These are phyloP conservation scores for Troides oblongomaculatus DNA, from an alignment of 2,888 invertebrate genomes.

Conservation along the genomic window DNA sequence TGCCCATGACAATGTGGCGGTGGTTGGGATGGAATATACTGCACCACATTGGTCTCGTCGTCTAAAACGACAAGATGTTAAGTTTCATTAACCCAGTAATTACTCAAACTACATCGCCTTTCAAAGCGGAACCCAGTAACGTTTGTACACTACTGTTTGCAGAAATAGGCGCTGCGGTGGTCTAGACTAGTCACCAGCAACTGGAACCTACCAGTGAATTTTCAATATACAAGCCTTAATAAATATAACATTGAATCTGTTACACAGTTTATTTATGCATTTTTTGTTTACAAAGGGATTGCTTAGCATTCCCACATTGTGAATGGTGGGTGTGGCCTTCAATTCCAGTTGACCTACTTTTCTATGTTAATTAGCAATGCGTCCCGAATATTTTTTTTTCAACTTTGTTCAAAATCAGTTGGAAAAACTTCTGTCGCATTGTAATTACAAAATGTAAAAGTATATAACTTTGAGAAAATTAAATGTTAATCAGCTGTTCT, in stretches of 20 bases:
- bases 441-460: conserved; percentile 1
- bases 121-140: too few species aligned
- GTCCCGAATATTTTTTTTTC: conserved; percentile 20
- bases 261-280: not conserved
- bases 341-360: conserved; percentile 20
- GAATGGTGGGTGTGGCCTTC: conserved; percentile 8
- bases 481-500: not conserved
- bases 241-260: not conserved
- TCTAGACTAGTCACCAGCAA: too few species aligned
- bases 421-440: conserved; percentile 5
- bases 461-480: not conserved
- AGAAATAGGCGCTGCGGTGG: too few species aligned
- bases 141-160: too few species aligned
- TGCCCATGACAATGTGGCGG: too few species aligned
- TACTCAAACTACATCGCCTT: too few species aligned
- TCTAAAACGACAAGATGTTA: too few species aligned
- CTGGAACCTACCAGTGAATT: too few species aligned
- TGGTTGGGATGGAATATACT: too few species aligned
- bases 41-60: too few species aligned
- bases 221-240: not conserved
- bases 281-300: conserved; percentile 2
- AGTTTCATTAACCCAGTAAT: too few species aligned
- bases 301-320: conserved; percentile 17
- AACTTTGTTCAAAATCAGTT: conserved; percentile 12
- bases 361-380: conserved; percentile 21